Base-by-base conservation (phyloP, 2,888 invertebrate species). In the Watsonalla binaria region DNA sequence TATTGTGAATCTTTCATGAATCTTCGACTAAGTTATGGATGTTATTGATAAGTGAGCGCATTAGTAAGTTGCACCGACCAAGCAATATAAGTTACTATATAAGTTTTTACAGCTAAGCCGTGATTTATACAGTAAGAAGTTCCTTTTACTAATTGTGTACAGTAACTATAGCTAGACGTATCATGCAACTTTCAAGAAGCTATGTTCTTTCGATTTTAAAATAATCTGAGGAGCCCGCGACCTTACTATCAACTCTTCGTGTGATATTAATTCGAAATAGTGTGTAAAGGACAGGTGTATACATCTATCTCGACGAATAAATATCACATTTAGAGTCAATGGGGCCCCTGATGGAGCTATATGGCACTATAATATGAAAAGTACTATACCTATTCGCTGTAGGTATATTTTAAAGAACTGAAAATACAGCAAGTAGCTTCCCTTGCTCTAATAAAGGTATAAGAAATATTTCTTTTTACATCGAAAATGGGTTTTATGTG, bases 1-100 rank as follows among this genome's bases (percentile, higher is more conserved):
- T 11, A 42, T 11, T 11, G 11, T 42, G 8, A 42, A 11, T 8
- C 11, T 8, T 8, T 42, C 9, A 42, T 42, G 5, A 42, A 42
- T 42, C 5, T 8, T 11, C 5, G 42, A 42, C 9, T 42, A 11
- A 11, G 8, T 6, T 8, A 37, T 37, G 9, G 24, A 37, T 5
- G 42, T 55, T 48, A 54, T 51, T 14, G 49, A 35, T 59, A 57
- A 56, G 49, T 51, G 60, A 59, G 46, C 53, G 24, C 24, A 24
- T 24, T 24, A 65, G 70, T 84, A 74, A 70, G 72, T 83, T 84
- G 81, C 79, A 75, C 73, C 63, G 78, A 79, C 80, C 78, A 80
- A 80, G 59, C 59, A 58, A 70, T 53, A 62, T 61, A 67, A 66
- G 68, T 69, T 67, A 69, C 46, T 48, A 60, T 58, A 56, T 68